Conservation (phyloP, 2,113 vertebrate genomes). For the Clarias gariepinus region DNA sequence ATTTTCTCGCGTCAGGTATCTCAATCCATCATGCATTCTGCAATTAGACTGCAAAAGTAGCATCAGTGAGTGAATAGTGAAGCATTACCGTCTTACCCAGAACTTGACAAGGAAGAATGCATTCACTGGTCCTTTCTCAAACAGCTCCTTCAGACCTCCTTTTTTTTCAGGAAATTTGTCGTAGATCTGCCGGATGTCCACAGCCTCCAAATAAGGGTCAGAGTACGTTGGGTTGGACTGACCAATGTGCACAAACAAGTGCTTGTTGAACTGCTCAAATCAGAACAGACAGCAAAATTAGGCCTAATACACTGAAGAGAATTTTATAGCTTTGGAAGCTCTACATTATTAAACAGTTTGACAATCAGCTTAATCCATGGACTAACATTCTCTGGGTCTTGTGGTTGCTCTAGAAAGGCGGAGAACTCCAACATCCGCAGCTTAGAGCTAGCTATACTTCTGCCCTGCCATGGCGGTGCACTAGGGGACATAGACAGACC, state of each 20-base stretch:
- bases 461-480: slow-evolving; percentile 87
- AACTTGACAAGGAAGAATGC: slow-evolving; percentile 94
- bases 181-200: slow-evolving; percentile 91
- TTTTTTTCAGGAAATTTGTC: slow-evolving; percentile 96
- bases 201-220: slow-evolving; percentile 88
- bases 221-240: slow-evolving; percentile 88
- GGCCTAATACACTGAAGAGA: not conserved
- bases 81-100: slow-evolving; percentile 79
- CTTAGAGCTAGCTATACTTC: slow-evolving; percentile 89
- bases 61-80: not conserved
- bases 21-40: not conserved
- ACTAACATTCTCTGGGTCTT: slow-evolving; percentile 89
- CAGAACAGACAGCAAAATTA: slow-evolving; percentile 1
- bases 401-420: slow-evolving; percentile 90
- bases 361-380: not conserved
- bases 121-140: slow-evolving; percentile 86
- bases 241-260: slow-evolving; percentile 90
- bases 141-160: slow-evolving; percentile 90
- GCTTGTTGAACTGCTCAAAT: slow-evolving; percentile 86
- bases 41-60: not conserved
- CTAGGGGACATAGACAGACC: slow-evolving; percentile 79
- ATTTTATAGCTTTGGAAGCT: not conserved
- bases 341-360: not conserved
- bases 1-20: not conserved
- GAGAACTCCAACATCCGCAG: slow-evolving; percentile 95